Conservation (phyloP, 2,113 vertebrate genomes). For the Mesembrinibis cayennensis region DNA sequence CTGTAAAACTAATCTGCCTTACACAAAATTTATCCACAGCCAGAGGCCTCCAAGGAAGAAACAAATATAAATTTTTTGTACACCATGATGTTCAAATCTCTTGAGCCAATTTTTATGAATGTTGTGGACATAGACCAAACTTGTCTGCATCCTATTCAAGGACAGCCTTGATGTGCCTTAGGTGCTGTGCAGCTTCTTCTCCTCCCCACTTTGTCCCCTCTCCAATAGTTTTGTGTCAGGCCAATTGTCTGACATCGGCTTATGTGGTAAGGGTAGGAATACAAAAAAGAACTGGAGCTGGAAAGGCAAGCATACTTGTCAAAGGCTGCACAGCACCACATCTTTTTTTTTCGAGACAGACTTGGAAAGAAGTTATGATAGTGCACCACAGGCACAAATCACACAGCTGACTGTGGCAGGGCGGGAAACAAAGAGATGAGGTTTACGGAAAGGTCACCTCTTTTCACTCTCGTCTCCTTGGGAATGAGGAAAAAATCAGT, state of each 20-base stretch:
- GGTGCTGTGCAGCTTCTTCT: not conserved
- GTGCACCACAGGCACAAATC: not conserved
- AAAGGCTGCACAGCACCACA: fast-evolving
- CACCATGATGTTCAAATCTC: not conserved
- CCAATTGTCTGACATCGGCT: not conserved
- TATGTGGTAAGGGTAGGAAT: not conserved
- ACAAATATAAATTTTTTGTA: not conserved
- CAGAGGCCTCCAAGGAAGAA: not conserved
- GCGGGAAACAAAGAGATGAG: not conserved
- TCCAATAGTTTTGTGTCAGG: not conserved
- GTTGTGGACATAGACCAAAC: not conserved
- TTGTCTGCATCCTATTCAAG: not conserved
- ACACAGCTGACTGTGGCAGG: not conserved
- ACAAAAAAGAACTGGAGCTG: not conserved
- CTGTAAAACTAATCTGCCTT: not conserved
- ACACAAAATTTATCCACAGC: not conserved
- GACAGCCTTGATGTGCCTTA: not conserved
- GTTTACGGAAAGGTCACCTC: not conserved
- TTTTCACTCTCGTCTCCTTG: not conserved
- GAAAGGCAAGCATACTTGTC: not conserved
- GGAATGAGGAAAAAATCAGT: not conserved
- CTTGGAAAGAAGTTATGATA: not conserved
- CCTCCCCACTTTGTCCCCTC: not conserved
- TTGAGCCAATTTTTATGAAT: not conserved
- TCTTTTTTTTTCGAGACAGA: not conserved